Evolutionary conservation across 2,888 invertebrate genomes (phyloP).

Genomic region (Apamea epomidion): DNA sequence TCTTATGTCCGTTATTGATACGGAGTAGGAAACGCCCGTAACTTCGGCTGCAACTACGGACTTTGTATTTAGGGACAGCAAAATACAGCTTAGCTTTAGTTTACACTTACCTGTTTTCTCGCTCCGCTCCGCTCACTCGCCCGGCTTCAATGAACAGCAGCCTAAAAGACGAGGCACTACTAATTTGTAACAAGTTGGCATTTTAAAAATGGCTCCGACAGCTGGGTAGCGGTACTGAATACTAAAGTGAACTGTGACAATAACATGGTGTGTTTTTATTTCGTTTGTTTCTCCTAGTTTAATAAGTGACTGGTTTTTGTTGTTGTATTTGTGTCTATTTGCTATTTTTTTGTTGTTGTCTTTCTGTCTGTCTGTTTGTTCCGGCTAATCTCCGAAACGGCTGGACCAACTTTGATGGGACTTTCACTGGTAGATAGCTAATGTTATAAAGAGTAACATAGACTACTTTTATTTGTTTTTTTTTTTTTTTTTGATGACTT

Average conservation of each 20-base stretch:
- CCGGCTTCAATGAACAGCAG: neutral
- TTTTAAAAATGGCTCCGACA: slow-evolving; percentile 57
- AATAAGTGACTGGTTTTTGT: slow-evolving; percentile 20
- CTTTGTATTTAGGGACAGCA: neutral
- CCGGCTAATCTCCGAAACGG: no score
- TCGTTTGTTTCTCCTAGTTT: slow-evolving; percentile 30
- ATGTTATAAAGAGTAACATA: no score
- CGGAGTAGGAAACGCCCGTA: neutral
- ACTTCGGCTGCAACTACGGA: fast-evolving
- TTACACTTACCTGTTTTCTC: neutral
- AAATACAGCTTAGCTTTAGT: no score
- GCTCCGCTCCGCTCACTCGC: slow-evolving; percentile 6
- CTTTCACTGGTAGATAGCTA: no score
- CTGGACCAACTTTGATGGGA: no score
- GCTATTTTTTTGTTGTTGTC: neutral
- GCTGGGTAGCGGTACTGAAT: slow-evolving; percentile 53
- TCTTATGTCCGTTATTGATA: neutral
- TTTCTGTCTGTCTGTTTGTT: no score
- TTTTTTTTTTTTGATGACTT: no score
- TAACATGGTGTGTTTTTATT: slow-evolving; percentile 47
- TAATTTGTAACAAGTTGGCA: slow-evolving; percentile 57
- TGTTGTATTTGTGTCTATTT: neutral
- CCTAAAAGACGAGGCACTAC: slow-evolving; percentile 18
- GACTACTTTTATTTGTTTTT: no score
- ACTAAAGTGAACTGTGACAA: slow-evolving; percentile 46